Evolutionary conservation across 2,888 invertebrate species (phyloP), one percentile per base, ranked within the genome.

Genomic region (Allolobophora icterica): DNA sequence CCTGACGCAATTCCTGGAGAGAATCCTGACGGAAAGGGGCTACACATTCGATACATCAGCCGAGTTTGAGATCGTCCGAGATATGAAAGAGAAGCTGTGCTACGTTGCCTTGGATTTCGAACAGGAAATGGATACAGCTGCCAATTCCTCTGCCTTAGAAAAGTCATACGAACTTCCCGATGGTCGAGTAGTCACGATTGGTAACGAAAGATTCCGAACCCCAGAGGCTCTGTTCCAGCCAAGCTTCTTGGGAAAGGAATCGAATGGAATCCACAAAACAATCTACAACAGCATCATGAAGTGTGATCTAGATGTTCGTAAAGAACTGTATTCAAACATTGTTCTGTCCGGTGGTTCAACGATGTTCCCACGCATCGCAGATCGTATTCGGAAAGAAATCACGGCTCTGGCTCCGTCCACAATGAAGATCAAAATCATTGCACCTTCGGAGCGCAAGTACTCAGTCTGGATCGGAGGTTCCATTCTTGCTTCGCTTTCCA

Each of bases 381-480:
- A 98, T 96, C 97, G 98, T 94, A 98, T 98, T 98, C 98, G 98
- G 96, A 98, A 98, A 96, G 98, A 98, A 96, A 98, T 98, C 96
- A 98, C 98, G 93, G 97, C 98, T 92, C 96, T 98, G 93, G 96
- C 96, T 90, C 96, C 96, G 91, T 95, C 95, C 94, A 96, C 96
- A 91, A 96, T 97, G 96, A 96, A 96, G 95, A 96, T 97, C 95
- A 96, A 96, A 95, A 96, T 96, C 95, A 98, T 98, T 96, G 98
- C 98, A 94, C 98, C 98, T 91, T 98, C 98, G 93, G 98, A 98
- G 96, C 97, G 98, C 95, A 98, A 98, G 96, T 98, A 99, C 97
- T 98, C 98, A 95, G 98, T 98, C 94, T 98, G 98, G 98, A 98
- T 99, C 97, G 98, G 98, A 95, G 98, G 98, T 94, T 98, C 98